Conservation (phyloP, 2,113 vertebrate genomes). For the Leptobrachium ailaonicum region DNA sequence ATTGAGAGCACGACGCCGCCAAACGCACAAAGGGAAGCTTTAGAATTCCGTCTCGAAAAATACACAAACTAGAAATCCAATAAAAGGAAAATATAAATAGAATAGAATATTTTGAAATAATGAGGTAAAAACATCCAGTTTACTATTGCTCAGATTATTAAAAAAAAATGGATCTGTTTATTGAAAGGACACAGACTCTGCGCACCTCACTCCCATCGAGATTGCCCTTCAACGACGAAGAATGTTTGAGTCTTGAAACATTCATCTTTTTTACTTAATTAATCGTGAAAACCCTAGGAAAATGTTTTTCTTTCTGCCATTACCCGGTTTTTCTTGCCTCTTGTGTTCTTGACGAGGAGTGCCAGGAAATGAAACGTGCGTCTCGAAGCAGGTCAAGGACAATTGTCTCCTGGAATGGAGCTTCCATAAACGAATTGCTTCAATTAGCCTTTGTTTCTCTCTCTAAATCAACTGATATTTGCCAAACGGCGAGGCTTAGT, state of each 20-base stretch:
- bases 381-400: conserved; percentile 21
- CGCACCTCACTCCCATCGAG: background rate
- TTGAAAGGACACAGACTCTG: background rate
- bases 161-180: background rate
- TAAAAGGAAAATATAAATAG: no score
- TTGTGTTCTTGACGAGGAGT: conserved; percentile 1
- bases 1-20: no score
- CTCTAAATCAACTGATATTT: conserved; percentile 11
- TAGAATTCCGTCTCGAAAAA: no score
- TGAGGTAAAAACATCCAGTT: no score
- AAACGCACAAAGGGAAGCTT: no score
- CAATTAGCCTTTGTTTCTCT: conserved; percentile 27
- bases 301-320: conserved; percentile 26
- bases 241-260: conserved; percentile 18
- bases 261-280: conserved; percentile 18
- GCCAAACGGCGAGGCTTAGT: background rate
- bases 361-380: conserved; percentile 2
- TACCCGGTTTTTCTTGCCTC: background rate
- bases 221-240: background rate
- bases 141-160: no score
- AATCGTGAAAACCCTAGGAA: conserved; percentile 18
- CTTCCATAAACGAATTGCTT: background rate
- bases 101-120: no score
- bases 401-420: background rate
- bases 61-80: no score